Base-by-base conservation (phyloP, 2,797 vertebrate genomes). In the Sphenodon punctatus region DNA sequence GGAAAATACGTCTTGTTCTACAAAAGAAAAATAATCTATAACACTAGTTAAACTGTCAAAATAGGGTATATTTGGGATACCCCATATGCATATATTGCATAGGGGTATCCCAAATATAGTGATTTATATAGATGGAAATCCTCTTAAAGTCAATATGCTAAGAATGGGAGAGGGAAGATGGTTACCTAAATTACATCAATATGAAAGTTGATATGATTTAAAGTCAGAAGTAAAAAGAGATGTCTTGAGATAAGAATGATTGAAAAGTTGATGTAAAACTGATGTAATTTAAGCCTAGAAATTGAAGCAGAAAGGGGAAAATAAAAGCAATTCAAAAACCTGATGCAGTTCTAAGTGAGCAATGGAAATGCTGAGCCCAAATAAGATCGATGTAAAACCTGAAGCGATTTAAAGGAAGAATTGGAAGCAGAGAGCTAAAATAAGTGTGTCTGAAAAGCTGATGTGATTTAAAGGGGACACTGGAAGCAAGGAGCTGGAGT, bases 241-340 rank as follows among this genome's bases (percentile, higher is more conserved):
- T 63, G 53, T 59, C 63, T n/a, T 80, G 59, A 79, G 51, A 78
- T 73, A 71, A 76, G 65, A 83, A 27, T 84, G 77, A 86, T 86
- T 85, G 78, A 92, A 89, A 88, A 85, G 22, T 56, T 93, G 56
- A 83, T 84, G 46, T 69, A 87, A 90, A 92, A 78, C 49, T 75
- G 59, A 78, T 86, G 74, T 43, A 41, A 93, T 87, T 84, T 88
- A 85, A 83, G 22, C 23, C 4, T 32, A 89, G 70, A 86, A 88
- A 91, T 68, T 82, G 58, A 87, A 90, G 49, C 13, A 86, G 71
- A 80, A 45, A 49, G 20, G 4, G n/a, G 5, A 87, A 91, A 93
- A 87, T 71, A 84, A 90, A 79, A 89, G 48, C 49, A 86, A 89
- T 74, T 84, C 0, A 48, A 84, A 89, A 82, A 51, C 15, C 30